phyloP scores from a whole-genome alignment of 2,113 vertebrate species.

The Copsychus sechellarum region DNA sequence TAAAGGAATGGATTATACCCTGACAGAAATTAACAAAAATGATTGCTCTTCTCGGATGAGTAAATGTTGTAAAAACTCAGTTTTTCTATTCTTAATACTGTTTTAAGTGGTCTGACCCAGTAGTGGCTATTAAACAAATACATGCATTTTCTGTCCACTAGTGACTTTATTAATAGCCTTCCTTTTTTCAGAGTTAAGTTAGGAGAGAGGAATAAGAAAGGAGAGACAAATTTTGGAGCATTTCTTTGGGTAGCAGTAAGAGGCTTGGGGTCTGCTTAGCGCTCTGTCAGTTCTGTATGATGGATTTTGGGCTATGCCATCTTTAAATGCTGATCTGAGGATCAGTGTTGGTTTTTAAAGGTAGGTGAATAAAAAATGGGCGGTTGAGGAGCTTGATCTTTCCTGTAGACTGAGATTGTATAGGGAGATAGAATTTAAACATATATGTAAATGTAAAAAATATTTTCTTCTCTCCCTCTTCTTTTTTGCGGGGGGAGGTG shows the following conservation, averaged over 20 bases:
- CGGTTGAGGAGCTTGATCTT: background rate
- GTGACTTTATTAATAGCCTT: background rate
- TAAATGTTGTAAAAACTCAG: background rate
- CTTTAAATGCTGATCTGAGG: background rate
- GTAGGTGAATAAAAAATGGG: background rate
- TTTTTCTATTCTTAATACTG: background rate
- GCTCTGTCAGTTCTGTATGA: background rate
- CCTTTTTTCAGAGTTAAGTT: background rate
- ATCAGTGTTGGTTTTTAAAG: background rate
- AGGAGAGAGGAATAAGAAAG: background rate
- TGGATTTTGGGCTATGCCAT: background rate
- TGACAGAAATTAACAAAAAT: background rate
- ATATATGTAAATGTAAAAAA: background rate
- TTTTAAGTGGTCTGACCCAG: background rate
- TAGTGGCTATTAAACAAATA: background rate
- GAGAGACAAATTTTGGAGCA: background rate
- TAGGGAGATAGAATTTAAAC: background rate
- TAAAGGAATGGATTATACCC: background rate
- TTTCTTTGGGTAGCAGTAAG: background rate
- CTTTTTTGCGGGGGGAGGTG: accelerated
- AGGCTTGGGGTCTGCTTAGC: accelerated
- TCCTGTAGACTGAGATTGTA: background rate
- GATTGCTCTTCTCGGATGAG: background rate
- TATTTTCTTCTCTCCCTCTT: background rate
- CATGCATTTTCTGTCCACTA: background rate